Base-by-base conservation (phyloP, 1,140 invertebrate genomes). In the Diuraphis noxia region DNA sequence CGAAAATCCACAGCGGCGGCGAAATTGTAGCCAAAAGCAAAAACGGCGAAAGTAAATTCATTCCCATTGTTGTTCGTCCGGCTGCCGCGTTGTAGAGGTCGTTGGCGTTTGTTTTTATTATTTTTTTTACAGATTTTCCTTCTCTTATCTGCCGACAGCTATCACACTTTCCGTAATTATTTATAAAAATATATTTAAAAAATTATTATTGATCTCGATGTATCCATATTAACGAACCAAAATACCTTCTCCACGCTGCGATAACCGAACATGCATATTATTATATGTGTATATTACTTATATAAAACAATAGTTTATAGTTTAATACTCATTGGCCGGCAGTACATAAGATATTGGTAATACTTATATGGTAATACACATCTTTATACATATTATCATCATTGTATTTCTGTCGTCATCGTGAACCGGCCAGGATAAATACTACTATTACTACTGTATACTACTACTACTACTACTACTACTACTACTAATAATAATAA, bases 41-140 rank as follows among this genome's bases (percentile, higher is more conserved):
- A 86, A 49, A 52, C 46, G 85, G 85, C 46, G 85, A 86, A 86
- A 86, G 85, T 49, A 86, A 86, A 52, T 86, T 86, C 23, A 49
- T 86, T 86, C 49, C 46, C 34, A 86, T 86, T 86, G 85, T 86
- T 86, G 43, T 41, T 30, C 30, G 82, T 8, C 40, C 25, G 38
- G 30, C 56, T n/a, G 56, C 56, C n/a, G 7, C 25, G 25, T 10
- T 25, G 38, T 82, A 17, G 10, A n/a, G 82, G 40, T 43, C 40
- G 19, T 84, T 43, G 41, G 7, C 82, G 21, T 84, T 43, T 84
- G 21, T 81, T 81, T 81, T 81, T 72, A 34, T 72, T 77, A 7
- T 79, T 21, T 13, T 40, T 3, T 4, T 40, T 41, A n/a, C 36
- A 40, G 38, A 25, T 82, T 82, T 82, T 82, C 41, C 38, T 41